Evolutionary conservation across 2,797 vertebrate genomes (phyloP), one percentile per base, ranked within the genome.

Genomic region (Orestias chungarensis): DNA sequence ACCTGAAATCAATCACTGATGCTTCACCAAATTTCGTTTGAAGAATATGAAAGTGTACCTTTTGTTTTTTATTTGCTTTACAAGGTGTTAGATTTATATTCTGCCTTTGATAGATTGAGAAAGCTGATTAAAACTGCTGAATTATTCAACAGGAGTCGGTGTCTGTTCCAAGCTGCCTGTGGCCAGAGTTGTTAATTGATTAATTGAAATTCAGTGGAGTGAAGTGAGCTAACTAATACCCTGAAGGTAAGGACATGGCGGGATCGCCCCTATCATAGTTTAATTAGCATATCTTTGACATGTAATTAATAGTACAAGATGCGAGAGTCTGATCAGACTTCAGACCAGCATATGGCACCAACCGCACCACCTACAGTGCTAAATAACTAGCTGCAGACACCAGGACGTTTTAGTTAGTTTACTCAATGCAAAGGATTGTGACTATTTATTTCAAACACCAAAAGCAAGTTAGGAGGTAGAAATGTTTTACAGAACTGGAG

Each of bases 171-270:
- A 76, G 86, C 82, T 64, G 87, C 87, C 88, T 85, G 84, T 86
- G 88, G 81, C 64, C 69, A 67, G 20, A 83, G 76, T 88, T 84
- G 82, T 91, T 90, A 92, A 92, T 89, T 91, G 89, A 91, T 92
- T 92, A 86, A 92, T 92, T 92, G 84, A 89, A 88, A 92, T 92
- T 86, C 89, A 85, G 86, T 84, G 79, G 84, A 47, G 75, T 71
- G 66, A 52, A 40, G 68, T 64, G 78, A 44, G 82, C 87, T 87
- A 85, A 86, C 91, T 85, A 91, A 88, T 81, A 86, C 82, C 86
- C 88, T 65, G 85, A 89, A 91, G 90, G 87, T 91, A 81, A 82
- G 71, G 80, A 89, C 85, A 88, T 69, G 82, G 80, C 87, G 79
- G 82, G 75, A 81, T 84, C 66, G 52, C 86, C 83, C 81, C 75